Evolutionary conservation across 2,113 vertebrate species (phyloP).

Genomic region (Oryzias woworae): DNA sequence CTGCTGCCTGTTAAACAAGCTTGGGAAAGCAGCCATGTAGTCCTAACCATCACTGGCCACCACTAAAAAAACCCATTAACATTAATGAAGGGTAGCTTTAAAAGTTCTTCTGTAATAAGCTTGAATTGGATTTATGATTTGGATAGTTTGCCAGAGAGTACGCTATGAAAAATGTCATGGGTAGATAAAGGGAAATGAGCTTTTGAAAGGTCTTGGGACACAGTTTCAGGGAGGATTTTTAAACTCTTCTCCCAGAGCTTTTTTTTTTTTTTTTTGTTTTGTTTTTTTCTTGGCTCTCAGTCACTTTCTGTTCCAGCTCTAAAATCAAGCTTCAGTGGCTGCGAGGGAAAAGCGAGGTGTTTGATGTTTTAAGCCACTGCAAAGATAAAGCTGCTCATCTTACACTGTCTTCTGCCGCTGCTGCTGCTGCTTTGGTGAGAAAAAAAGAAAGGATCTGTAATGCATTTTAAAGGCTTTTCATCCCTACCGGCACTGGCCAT

Average conservation of each 20-base stretch:
- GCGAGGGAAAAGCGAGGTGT: slow-evolving; percentile 45
- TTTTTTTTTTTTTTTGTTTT: slow-evolving; percentile 32
- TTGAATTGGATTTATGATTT: slow-evolving; percentile 78
- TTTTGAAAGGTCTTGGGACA: slow-evolving; percentile 58
- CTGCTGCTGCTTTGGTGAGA: slow-evolving; percentile 23
- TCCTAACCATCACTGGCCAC: slow-evolving; percentile 79
- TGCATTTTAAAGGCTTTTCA: slow-evolving; percentile 66
- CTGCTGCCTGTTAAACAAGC: slow-evolving; percentile 77
- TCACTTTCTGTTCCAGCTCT: slow-evolving; percentile 40
- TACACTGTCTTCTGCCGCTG: slow-evolving; percentile 7
- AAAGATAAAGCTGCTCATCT: slow-evolving; percentile 62
- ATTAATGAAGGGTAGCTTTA: slow-evolving; percentile 81
- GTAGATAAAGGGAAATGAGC: slow-evolving; percentile 68
- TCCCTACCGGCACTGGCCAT: slow-evolving; percentile 61
- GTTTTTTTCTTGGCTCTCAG: slow-evolving; percentile 30
- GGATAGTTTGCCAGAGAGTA: slow-evolving; percentile 72
- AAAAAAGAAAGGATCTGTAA: slow-evolving; percentile 54
- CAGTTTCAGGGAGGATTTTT: slow-evolving; percentile 54
- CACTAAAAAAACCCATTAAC: slow-evolving; percentile 79
- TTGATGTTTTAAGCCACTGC: slow-evolving; percentile 66
- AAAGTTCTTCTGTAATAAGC: slow-evolving; percentile 78
- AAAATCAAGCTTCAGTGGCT: slow-evolving; percentile 40
- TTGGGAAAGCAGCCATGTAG: slow-evolving; percentile 80
- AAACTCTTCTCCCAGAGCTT: slow-evolving; percentile 32
- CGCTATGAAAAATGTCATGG: slow-evolving; percentile 70